These are phyloP conservation scores for Stenolophus ochropezus DNA, from an alignment of 2,888 invertebrate genomes.

Conservation along the genomic window DNA sequence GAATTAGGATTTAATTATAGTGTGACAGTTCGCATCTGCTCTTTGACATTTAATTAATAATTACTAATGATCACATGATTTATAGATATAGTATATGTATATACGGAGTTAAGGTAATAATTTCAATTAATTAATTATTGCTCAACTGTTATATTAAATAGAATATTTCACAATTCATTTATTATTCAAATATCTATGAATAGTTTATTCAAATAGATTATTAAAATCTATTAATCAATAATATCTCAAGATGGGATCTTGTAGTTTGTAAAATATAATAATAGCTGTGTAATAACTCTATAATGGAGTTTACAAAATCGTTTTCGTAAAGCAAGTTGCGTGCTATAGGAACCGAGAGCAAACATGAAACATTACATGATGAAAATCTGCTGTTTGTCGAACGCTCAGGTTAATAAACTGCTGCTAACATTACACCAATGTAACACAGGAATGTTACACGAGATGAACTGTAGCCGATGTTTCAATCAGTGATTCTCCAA, in stretches of 20 bases:
- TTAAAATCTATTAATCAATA: not conserved
- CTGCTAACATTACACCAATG: slow-evolving; percentile 10
- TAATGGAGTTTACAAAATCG: not conserved
- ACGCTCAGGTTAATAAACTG: slow-evolving; percentile 44
- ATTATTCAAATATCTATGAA: slow-evolving; percentile 18
- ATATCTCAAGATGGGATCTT: not conserved
- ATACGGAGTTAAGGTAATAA: not conserved
- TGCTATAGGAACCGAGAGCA: not conserved
- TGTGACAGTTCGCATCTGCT: not conserved
- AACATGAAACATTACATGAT: slow-evolving; percentile 27
- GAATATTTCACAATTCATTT: slow-evolving; percentile 6
- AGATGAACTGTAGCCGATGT: not conserved
- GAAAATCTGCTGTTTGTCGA: not conserved
- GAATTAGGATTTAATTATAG: not conserved
- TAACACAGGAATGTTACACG: slow-evolving; percentile 12
- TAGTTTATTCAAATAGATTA: not conserved
- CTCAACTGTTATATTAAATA: not conserved
- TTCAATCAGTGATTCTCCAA: not conserved
- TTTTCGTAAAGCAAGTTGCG: not conserved
- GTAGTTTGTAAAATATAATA: not conserved
- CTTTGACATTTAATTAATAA: not conserved
- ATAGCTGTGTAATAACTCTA: not conserved
- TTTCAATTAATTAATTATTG: not conserved
- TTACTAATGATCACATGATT: not conserved
- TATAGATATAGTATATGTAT: too few species aligned